Base-by-base conservation (phyloP, 1,140 invertebrate species). In the Apis dorsata region DNA sequence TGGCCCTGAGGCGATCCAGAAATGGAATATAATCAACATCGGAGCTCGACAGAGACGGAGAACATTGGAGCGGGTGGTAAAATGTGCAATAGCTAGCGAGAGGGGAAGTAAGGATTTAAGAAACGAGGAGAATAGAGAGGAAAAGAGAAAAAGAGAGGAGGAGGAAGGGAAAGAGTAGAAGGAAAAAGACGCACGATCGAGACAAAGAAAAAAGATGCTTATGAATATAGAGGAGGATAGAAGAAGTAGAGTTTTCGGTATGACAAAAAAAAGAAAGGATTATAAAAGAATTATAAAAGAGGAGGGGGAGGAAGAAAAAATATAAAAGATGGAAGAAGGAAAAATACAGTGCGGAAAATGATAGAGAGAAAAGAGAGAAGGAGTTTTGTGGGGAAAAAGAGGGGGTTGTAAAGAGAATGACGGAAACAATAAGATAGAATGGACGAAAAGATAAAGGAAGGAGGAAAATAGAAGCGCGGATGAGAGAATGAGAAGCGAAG, bases 21-120 rank as follows among this genome's bases (percentile, higher is more conserved):
- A 93, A 93, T 93, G 93, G 92, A 93, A 93, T 93, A 94, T 93
- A 94, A 94, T 94, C 92, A 93, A 85, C 34, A 90, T 89, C 87
- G 83, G 28, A 19, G 75, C 10, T 70, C 34, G 76, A 83, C 81
- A 63, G 69, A 83, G 75, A 79, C n/a, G 60, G 76, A 63, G 68
- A 83, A 71, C 55, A 28, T 49, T n/a, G 59, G 51, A 57, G n/a
- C 19, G 75, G 68, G 21, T 62, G 75, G 68, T 83, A 83, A 79
- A 83, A 83, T 79, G 68, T 78, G 75, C 74, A 79, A 83, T 78
- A 78, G 65, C 9, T 53, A 34, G 73, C 4, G 44, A 15, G 24
- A 59, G 65, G 57, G 57, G 70, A 59, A 44, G 60, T 59, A 63
- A 21, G 24, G 49, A n/a, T 1, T 1, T 19, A 17, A 21, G 12